Evolutionary conservation across 2,797 vertebrate genomes (phyloP).

Genomic region (Alectoris magna): DNA sequence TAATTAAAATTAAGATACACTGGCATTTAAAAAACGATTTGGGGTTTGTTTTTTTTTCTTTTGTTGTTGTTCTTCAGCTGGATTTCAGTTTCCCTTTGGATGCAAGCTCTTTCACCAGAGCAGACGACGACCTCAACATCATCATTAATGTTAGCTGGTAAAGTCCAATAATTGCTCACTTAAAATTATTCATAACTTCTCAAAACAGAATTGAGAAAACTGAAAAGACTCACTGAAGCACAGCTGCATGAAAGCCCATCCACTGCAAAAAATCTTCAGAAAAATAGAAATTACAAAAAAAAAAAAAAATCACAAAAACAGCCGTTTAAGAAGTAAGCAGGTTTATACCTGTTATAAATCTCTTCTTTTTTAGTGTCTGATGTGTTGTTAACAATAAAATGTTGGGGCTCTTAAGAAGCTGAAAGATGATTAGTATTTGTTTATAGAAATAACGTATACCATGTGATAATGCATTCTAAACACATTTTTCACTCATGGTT

Average conservation of each 20-base stretch:
- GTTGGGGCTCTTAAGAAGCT: neutral
- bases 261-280: neutral
- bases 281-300: neutral
- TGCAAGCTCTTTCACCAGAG: conserved; percentile 86
- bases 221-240: neutral
- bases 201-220: neutral
- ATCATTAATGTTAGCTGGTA: conserved; percentile 88
- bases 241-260: neutral
- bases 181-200: neutral
- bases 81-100: conserved; percentile 92
- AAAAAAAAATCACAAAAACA: neutral
- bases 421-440: neutral
- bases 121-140: conserved; percentile 85
- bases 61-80: conserved; percentile 78
- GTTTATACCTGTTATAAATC: neutral
- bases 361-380: neutral
- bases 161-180: neutral
- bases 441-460: neutral
- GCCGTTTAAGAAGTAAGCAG: neutral
- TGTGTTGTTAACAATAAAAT: neutral
- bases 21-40: neutral
- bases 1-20: neutral
- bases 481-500: conserved; percentile 3
- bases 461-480: neutral
- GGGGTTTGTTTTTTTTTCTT: neutral